Conservation (phyloP, 2,888 invertebrate genomes). For the Athrips mouffetella region DNA sequence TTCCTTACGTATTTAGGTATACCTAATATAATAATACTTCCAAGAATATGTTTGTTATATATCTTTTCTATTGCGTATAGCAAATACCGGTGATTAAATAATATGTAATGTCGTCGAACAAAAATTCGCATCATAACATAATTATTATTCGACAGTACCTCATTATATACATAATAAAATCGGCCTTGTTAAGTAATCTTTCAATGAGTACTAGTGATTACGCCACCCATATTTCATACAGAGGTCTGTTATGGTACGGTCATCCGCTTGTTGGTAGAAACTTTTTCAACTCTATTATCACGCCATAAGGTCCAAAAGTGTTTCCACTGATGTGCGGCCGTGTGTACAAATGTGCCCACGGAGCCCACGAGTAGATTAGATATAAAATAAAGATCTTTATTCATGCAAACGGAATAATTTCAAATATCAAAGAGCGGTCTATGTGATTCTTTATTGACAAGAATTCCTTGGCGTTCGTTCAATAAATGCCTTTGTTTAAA, state of each 20-base stretch:
- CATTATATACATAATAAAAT: neutral
- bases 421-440: neutral
- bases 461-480: constrained; percentile 2
- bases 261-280: no score
- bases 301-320: no score
- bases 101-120: no score
- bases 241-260: neutral
- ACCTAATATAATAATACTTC: no score
- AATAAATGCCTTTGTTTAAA: neutral
- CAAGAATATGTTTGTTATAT: no score
- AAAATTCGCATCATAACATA: neutral
- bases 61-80: no score
- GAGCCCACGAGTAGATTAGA: no score
- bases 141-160: neutral
- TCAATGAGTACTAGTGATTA: neutral
- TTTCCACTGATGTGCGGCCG: no score
- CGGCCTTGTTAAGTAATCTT: neutral
- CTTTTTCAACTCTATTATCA: no score
- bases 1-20: no score
- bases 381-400: neutral
- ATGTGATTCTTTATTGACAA: neutral
- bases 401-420: neutral
- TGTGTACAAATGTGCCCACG: neutral
- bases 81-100: no score
- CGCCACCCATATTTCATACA: neutral